Percentiles rank a stretch among this genome's conserved stretches.
phyloP scores from a whole-genome alignment of 2,113 vertebrate genomes.

The Gavia stellata region DNA sequence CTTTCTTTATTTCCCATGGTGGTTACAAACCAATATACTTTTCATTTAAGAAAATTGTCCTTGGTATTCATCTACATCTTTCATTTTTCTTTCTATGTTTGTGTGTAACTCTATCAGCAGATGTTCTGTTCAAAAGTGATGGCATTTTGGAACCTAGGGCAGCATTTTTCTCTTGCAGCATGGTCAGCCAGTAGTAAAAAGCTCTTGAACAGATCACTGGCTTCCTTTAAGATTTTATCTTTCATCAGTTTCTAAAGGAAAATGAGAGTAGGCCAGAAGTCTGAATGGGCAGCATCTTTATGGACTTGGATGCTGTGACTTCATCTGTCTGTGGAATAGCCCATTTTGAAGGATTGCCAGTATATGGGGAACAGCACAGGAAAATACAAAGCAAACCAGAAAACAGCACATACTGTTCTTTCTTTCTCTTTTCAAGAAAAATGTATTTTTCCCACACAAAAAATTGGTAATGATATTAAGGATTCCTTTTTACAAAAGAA shows the following conservation, averaged over 20 bases:
- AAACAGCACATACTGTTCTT: background rate
- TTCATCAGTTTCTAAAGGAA: background rate
- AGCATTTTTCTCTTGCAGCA: background rate
- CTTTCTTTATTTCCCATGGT: background rate
- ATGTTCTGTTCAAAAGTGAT: background rate
- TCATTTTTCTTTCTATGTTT: background rate
- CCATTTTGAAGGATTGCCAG: background rate
- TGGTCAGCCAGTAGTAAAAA: background rate
- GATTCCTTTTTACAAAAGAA: background rate
- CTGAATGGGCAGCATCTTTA: background rate
- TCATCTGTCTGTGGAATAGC: background rate
- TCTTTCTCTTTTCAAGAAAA: background rate
- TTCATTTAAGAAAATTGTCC: background rate
- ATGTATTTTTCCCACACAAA: rapidly evolving
- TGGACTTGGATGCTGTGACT: background rate
- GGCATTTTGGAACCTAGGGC: background rate
- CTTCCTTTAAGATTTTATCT: background rate
- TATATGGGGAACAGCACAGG: background rate
- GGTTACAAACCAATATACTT: background rate
- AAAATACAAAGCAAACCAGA: background rate
- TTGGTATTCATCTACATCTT: background rate
- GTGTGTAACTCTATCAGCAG: background rate
- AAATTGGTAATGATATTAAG: background rate
- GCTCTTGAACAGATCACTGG: background rate
- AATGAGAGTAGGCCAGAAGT: background rate